Conservation (phyloP, 2,888 invertebrate species). For the Hanleya hanleyi region DNA sequence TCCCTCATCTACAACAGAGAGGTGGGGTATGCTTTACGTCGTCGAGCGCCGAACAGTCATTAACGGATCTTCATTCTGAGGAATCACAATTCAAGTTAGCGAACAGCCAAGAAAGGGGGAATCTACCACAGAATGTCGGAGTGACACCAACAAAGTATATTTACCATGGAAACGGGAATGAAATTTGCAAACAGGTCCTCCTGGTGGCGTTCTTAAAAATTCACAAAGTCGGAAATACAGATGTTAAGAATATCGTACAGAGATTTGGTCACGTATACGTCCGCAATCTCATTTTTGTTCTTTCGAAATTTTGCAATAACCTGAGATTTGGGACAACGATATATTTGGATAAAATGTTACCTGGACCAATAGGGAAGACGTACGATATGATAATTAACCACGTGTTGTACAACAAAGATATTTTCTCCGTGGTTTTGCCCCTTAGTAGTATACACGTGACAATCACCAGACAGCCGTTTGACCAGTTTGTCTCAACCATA, state of each 20-base stretch:
- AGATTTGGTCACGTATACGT: conserved; percentile 23
- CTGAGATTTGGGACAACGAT: conserved; percentile 18
- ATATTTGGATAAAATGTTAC: not conserved
- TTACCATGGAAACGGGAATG: too few species aligned
- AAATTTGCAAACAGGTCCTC: not conserved
- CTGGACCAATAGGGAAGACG: not conserved
- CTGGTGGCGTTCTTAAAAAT: conserved; percentile 21
- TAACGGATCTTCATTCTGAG: too few species aligned
- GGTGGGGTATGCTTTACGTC: too few species aligned
- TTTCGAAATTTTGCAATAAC: conserved; percentile 19
- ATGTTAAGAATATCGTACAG: conserved; percentile 17
- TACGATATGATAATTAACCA: conserved; percentile 28
- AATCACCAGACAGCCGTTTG: conserved; percentile 41
- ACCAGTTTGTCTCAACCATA: conserved; percentile 42
- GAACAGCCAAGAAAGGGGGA: too few species aligned
- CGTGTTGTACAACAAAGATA: conserved; percentile 25
- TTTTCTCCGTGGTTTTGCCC: conserved; percentile 40
- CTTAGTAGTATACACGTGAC: conserved; percentile 35
- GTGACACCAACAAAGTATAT: too few species aligned
- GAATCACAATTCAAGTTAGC: too few species aligned
- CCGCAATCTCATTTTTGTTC: conserved; percentile 6
- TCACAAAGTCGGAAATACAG: conserved; percentile 25
- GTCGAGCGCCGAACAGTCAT: too few species aligned
- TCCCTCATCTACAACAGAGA: too few species aligned
- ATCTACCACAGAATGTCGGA: too few species aligned